Base-by-base conservation (phyloP, 2,888 invertebrate species). In the Parthenolecanium corni region DNA sequence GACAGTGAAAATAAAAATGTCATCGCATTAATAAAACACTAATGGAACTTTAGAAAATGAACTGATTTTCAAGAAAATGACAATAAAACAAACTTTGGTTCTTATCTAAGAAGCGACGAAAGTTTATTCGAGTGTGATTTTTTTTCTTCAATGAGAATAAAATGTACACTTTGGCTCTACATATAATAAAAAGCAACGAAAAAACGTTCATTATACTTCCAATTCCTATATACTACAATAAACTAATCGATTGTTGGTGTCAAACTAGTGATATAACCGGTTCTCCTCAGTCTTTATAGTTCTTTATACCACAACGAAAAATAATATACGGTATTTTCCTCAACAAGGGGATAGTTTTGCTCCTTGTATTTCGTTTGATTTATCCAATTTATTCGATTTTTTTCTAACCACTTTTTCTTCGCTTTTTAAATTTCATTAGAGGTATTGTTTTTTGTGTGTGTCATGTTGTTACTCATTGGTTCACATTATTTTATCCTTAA, bases 251-350 rank as follows among this genome's bases (percentile, higher is more conserved):
- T 58, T 49, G 23, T 58, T 58, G 58, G 58, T 58, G 58, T 58
- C 56, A 56, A 56, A 56, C 56, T 56, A 42, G 56, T 56, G 44
- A 56, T n/a, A n/a, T 56, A 56, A 56, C 56, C 56, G 56, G 56
- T 56, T 56, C 44, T 56, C 44, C 31, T 58, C 49, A 31, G 12
- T 14, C 21, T 23, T 23, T 14, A 21, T 51, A 58, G 16, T 38
- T 49, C 47, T 58, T 58, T 49, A 58, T 58, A 58, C 49, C 38
- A n/a, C n/a, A n/a, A n/a, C n/a, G 49, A 58, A 38, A 14, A 49
- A 49, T 58, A 57, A 58, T 21, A n/a, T 36, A 47, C 47, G 31
- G 58, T 49, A 58, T 49, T 58, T 58, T 58, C 49, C 49, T 58
- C n/a, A 49, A 12, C 47, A 21, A 58, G 58, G n/a, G 58, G 58